Percentiles rank a stretch among this genome's conserved stretches.
Evolutionary conservation across 23 tunicate genomes (phyloP).

Genomic region (Phallusia fumigata): DNA sequence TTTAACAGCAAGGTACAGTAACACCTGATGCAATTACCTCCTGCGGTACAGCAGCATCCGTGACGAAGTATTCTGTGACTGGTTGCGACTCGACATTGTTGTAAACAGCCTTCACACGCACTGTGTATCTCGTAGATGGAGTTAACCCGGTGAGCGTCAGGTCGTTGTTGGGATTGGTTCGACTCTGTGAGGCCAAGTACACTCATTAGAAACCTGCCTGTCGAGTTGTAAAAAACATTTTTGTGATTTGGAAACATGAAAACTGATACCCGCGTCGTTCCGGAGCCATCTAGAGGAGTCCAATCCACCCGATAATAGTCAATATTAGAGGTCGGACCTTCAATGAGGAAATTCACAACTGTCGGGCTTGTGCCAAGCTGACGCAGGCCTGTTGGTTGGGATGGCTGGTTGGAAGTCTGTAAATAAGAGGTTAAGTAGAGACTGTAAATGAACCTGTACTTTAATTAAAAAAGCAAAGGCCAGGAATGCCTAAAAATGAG

Average conservation of each 20-base stretch:
- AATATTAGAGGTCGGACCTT: conserved; percentile 10
- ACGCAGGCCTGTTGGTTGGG: neutral
- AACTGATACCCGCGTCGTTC: neutral
- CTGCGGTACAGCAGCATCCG: neutral
- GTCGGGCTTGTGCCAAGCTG: neutral
- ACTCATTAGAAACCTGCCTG: too few species aligned
- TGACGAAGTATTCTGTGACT: neutral
- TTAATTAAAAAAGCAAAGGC: too few species aligned
- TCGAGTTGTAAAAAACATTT: too few species aligned
- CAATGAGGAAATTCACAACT: conserved; percentile 7
- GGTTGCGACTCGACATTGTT: neutral
- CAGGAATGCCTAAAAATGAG: too few species aligned
- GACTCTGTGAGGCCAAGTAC: too few species aligned
- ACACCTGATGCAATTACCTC: neutral
- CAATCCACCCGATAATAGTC: neutral
- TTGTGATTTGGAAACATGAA: too few species aligned
- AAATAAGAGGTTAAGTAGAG: too few species aligned
- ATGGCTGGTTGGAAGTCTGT: neutral
- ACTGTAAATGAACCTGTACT: too few species aligned
- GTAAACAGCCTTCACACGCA: neutral
- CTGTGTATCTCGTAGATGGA: neutral
- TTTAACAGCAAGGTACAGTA: too few species aligned
- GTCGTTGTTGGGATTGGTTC: neutral
- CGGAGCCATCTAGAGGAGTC: neutral
- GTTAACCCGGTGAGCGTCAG: neutral